Base-by-base conservation (phyloP, 2,797 vertebrate genomes). In the Lindbergichthys nudifrons region DNA sequence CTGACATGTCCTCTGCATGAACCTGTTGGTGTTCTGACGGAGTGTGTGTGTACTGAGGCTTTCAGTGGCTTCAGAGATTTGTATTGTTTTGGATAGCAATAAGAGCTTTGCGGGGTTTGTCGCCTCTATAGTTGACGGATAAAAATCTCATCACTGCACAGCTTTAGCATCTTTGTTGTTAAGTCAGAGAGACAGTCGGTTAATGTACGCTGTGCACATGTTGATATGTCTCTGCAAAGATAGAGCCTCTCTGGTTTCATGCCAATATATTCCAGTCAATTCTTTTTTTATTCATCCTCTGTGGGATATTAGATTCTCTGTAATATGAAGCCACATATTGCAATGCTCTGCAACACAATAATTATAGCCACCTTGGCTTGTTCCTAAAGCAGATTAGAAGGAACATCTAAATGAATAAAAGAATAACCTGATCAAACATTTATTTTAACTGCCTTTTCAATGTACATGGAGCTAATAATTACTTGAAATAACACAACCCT, bases 1-100 rank as follows among this genome's bases (percentile, higher is more conserved):
- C 15, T 46, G 65, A 56, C 42, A 32, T 46, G 52, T 57, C 65
- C 52, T 67, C 26, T 16, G 42, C 21, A 16, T 57, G 52, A 67
- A 67, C 65, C 18, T 57, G 64, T 53, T n/a, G 43, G 21, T 42
- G 50, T 26, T 43, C 10, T 65, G 36, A 51, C 36, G 26, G 26
- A 23, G 50, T 43, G 41, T 43, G 26, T 12, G 26, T 12, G 14
- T 15, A 50, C 52, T 30, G 26, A 45, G 12, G 47, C n/a, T 5
- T 66, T 36, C 26, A 26, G 42, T 51, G 26, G 4, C 7, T 46
- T 66, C 19, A 13, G 47, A 51, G 32, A 57, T 48, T 50, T 58
- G 21, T 65, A 42, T 68, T 63, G 45, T 23, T 48, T 26, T 26
- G 68, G 11, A 41, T 1, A 19, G 41, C 3, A 18, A 19, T 7